Evolutionary conservation across 2,113 vertebrate genomes (phyloP).

Genomic region (Zosterops hypoxanthus): DNA sequence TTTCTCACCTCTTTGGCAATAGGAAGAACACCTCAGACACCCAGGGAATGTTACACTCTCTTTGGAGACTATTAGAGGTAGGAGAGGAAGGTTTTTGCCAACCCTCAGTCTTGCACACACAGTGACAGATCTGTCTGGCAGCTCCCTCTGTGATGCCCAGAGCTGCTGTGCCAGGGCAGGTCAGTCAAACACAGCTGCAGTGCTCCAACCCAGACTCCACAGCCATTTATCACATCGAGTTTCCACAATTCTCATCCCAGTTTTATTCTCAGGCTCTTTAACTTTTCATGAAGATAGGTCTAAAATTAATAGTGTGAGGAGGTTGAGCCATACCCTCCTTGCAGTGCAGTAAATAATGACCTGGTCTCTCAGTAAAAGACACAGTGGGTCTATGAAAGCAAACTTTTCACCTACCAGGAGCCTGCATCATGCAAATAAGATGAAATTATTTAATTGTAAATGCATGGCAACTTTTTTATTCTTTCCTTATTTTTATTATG

Average conservation of each 20-base stretch:
- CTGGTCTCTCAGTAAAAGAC: neutral
- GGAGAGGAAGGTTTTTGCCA: neutral
- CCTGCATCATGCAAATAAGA: neutral
- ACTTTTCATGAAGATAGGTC: neutral
- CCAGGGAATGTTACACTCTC: neutral
- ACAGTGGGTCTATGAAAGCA: neutral
- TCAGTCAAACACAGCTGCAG: neutral
- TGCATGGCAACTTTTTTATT: neutral
- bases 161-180: neutral
- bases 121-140: neutral
- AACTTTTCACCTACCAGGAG: neutral
- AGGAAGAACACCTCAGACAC: neutral
- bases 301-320: neutral
- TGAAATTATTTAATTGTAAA: neutral
- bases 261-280: neutral
- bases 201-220: neutral
- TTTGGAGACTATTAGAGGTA: neutral
- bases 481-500: neutral
- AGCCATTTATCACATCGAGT: neutral
- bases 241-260: neutral
- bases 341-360: neutral
- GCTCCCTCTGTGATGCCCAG: neutral
- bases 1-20: neutral
- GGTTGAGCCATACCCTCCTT: neutral
- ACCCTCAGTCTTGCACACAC: neutral